Conservation (phyloP, 2,113 vertebrate species). For the Bettongia penicillata region DNA sequence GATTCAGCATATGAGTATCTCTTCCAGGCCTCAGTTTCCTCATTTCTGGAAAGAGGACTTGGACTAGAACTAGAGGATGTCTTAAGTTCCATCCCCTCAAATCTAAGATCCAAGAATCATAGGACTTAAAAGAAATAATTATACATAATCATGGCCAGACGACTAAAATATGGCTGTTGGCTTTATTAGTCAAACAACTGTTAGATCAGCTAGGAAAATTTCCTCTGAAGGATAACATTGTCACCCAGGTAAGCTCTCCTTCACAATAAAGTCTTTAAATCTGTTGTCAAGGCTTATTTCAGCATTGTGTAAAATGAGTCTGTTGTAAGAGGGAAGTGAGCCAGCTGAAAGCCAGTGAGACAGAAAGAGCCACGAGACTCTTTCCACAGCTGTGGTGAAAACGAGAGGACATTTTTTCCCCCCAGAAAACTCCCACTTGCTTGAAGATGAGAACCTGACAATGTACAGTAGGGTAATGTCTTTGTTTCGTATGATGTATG, state of each 20-base stretch:
- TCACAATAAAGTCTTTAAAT: slow-evolving; percentile 44
- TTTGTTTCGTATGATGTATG: slow-evolving; percentile 38
- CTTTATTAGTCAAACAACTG: slow-evolving; percentile 67
- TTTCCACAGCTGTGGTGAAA: background rate
- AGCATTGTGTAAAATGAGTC: background rate
- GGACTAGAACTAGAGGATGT: background rate
- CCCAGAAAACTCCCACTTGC: background rate
- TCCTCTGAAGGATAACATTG: slow-evolving; percentile 56
- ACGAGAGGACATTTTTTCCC: background rate
- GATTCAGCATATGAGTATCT: too few species aligned
- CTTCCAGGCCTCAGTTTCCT: too few species aligned
- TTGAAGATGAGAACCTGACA: slow-evolving; percentile 33
- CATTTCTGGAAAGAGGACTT: too few species aligned
- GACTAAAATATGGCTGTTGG: slow-evolving; percentile 55
- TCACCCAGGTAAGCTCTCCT: slow-evolving; percentile 15
- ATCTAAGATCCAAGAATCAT: background rate
- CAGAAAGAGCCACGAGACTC: background rate
- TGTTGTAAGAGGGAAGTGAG: background rate
- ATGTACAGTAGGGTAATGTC: slow-evolving; percentile 18
- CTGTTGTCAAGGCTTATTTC: background rate
- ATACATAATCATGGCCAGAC: slow-evolving; percentile 17
- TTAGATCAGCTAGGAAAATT: slow-evolving; percentile 59
- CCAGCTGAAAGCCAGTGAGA: slow-evolving; percentile 41
- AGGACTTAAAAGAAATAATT: slow-evolving; percentile 53
- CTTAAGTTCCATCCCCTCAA: background rate